Base-by-base conservation (phyloP, 2,797 vertebrate genomes). In the Myiotriccus ornatus region DNA sequence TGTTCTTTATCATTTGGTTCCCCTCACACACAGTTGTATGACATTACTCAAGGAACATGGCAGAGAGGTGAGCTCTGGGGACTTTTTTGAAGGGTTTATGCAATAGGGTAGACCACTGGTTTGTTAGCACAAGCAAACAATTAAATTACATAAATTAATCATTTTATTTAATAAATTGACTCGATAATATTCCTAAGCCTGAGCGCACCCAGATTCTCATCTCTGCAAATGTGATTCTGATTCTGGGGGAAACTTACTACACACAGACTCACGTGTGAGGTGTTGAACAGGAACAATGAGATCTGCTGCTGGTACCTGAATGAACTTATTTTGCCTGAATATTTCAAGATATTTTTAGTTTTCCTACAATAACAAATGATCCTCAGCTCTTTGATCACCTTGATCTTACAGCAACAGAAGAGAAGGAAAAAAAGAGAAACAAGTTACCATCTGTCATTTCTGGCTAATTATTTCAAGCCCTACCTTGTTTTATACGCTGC, bases 301-400 rank as follows among this genome's bases (percentile, higher is more conserved):
- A 94, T 30, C 14, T 63, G 47, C 50, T 2, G 12, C 53, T 95
- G 9, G 7, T 79, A 90, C n/a, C 63, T 90, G 70, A 95, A 95
- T 93, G 77, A 90, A 70, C 21, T 53, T 65, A 32, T 55, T 94
- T 93, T 91, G 27, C 34, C n/a, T 62, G 83, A 84, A 53, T 84
- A 60, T 89, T 91, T 91, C 32, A 86, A 84, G 77, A 23, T 94
- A 95, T 93, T 96, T 94, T 94, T 95, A 94, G 81, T 62, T 90
- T 96, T 87, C 10, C 30, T 79, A 75, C 89, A 75, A 44, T 71
- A 94, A 84, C 56, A 85, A 95, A 92, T 43, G 70, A 83, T 90
- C 55, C 47, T 59, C 68, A 60, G 23, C 44, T 69, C 86, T 96
- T 95, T 94, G 93, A 96, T 95, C 90, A 95, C 37, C 39, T 85